Evolutionary conservation across 2,113 vertebrate species (phyloP), one percentile per base, ranked within the genome.

Genomic region (Scomber scombrus): DNA sequence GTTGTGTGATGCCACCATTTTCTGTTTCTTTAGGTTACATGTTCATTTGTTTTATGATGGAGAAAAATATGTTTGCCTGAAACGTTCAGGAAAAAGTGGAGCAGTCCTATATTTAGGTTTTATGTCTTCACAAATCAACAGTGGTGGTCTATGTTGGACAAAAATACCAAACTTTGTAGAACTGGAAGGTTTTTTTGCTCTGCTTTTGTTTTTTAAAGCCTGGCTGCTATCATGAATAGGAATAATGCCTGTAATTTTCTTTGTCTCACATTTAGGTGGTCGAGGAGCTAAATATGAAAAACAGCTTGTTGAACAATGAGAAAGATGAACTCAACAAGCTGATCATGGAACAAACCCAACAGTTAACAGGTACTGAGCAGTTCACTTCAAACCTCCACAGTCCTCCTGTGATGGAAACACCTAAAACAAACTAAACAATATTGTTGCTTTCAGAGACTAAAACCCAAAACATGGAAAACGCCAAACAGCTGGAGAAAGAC

Each of bases 271-370:
- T 19, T 52, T 68, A 99, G 98, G 85, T 96, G 91, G 91, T 98
- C 0, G 94, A 95, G 1, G 96, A 97, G 84, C 93, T 99, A 60
- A 99, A 96, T 75, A 95, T 96, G 85, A 96, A 96, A 93, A 99
- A 98, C 86, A 91, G 83, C 0, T 79, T 95, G 56, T 91, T 99
- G 86, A 97, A 95, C 88, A 94, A 86, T 18, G 96, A 97, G 71
- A 98, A 97, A 55, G 96, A 98, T 10, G 89, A 96, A 11, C 91
- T 99, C 72, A 97, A 96, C 88, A 91, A 88, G 29, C 86, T 89
- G 71, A 96, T 99, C 40, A 90, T 94, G 55, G 94, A 97, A 62
- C 97, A 97, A 91, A 92, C 91, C 0, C 95, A 91, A 79, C 95
- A 96, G 84, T 94, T 97, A 77, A 95, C 95, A 94, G 97, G 97